These are phyloP conservation scores for Papilio demoleus DNA, from an alignment of 2,888 invertebrate genomes.

Conservation along the genomic window DNA sequence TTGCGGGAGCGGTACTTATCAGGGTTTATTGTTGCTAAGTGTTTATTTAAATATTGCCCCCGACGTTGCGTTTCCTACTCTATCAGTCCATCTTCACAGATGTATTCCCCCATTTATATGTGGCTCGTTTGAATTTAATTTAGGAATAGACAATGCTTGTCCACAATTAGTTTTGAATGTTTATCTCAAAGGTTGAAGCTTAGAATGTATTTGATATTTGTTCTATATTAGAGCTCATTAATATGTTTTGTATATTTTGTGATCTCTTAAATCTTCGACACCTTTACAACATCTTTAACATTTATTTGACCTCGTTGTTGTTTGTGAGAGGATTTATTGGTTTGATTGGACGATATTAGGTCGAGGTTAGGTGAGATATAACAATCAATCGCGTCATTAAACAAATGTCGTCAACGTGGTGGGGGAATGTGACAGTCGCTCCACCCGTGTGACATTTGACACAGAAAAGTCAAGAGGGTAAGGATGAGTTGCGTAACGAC, in stretches of 20 bases:
- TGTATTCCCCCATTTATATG: constrained; percentile 43
- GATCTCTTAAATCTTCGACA: not conserved
- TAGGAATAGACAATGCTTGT: constrained; percentile 23
- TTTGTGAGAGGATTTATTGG: constrained; percentile 33
- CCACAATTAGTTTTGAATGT: constrained; percentile 36
- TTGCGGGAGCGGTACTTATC: constrained; percentile 64
- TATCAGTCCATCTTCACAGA: constrained; percentile 56
- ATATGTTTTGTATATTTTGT: not conserved
- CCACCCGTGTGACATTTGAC: constrained; percentile 36
- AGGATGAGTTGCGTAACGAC: constrained; percentile 30
- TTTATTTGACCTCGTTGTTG: constrained; percentile 37
- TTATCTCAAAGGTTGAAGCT: constrained; percentile 9
- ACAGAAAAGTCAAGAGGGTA: constrained; percentile 37
- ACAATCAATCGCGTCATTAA: constrained; percentile 34
- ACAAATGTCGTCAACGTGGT: constrained; percentile 30
- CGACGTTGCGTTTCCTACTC: constrained; percentile 45
- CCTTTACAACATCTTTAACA: constrained; percentile 30
- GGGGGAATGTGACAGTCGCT: constrained; percentile 11
- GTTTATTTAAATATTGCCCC: constrained; percentile 69
- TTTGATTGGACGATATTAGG: constrained; percentile 36
- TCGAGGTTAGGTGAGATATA: constrained; percentile 33
- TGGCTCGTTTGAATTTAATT: constrained; percentile 33
- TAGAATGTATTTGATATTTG: not conserved
- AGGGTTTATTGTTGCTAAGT: constrained; percentile 74
- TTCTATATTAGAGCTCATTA: not conserved